Conservation (phyloP, 2,113 vertebrate genomes). For the Protobothrops flavoviridis region DNA sequence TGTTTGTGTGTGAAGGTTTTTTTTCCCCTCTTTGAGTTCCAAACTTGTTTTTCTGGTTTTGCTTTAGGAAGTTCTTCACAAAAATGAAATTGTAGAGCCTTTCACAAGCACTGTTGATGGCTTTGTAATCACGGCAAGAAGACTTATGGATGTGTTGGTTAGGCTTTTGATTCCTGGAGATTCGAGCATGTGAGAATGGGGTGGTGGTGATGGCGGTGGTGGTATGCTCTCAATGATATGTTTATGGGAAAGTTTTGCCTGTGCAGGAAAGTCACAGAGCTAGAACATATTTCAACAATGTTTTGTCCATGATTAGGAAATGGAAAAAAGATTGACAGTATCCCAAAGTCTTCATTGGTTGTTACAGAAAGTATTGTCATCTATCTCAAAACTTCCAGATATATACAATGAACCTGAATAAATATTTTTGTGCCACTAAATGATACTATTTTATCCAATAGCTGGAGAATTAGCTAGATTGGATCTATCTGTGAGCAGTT, state of each 20-base stretch:
- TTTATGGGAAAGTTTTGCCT: neutral
- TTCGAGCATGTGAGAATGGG: neutral
- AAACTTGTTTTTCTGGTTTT: constrained; percentile 6
- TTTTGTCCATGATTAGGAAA: neutral
- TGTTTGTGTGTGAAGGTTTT: neutral
- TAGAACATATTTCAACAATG: neutral
- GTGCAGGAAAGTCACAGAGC: neutral
- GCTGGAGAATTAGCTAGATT: neutral
- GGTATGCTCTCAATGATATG: neutral
- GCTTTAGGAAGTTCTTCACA: neutral
- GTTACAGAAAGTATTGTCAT: neutral
- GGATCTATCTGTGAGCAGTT: neutral
- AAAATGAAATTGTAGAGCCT: neutral
- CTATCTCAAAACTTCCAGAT: neutral
- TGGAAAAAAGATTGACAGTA: neutral
- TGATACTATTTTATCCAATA: neutral
- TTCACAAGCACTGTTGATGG: neutral
- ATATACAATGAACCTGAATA: neutral
- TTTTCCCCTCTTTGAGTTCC: neutral
- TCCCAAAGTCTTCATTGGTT: neutral
- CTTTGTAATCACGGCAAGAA: neutral
- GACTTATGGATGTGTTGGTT: neutral
- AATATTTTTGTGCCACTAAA: neutral
- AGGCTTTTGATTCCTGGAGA: neutral
- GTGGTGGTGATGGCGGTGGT: no score